A percentile compares a stretch with the other conserved stretches of the same genome.
Evolutionary conservation across 92 coral and sea anemone species (phyloP).

Genomic region (Desmophyllum pertusum): DNA sequence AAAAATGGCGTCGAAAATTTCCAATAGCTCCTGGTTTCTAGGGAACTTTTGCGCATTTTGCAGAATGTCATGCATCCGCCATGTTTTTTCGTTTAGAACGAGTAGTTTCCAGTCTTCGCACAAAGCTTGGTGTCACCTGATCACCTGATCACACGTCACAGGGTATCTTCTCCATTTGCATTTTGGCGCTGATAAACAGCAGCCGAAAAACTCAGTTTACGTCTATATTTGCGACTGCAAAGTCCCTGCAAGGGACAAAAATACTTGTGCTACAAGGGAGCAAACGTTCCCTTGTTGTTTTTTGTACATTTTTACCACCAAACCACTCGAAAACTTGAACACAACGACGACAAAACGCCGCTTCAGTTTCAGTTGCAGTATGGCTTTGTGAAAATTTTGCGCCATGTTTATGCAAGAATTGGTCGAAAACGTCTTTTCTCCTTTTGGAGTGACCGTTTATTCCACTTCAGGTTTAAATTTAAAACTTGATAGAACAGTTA

Average conservation of each 20-base stretch:
- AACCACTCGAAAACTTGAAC: conserved; percentile 15
- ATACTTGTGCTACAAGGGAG: conserved; percentile 59
- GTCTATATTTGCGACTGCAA: conserved; percentile 30
- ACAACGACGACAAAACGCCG: conserved; percentile 30
- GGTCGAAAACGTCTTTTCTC: conserved; percentile 77
- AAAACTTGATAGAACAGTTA: conserved; percentile 51
- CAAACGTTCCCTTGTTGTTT: conserved; percentile 83
- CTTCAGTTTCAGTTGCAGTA: conserved; percentile 61
- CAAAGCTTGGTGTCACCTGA: background rate
- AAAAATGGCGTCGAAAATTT: background rate
- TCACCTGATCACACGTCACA: conserved; percentile 47
- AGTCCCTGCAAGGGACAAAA: conserved; percentile 84
- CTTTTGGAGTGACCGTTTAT: conserved; percentile 80
- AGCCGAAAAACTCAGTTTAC: conserved; percentile 42
- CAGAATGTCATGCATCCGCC: conserved; percentile 22
- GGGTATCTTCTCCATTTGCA: conserved; percentile 27
- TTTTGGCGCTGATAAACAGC: conserved; percentile 86
- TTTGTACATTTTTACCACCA: conserved; percentile 26
- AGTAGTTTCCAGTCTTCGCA: background rate
- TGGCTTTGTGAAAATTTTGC: conserved; percentile 78
- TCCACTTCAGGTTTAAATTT: conserved; percentile 43
- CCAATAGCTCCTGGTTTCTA: conserved; percentile 23
- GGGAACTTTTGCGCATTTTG: conserved; percentile 6
- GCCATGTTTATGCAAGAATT: conserved; percentile 82
- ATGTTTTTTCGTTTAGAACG: conserved; percentile 30